Percentiles rank a stretch among this genome's conserved stretches.
phyloP scores from a whole-genome alignment of 2,113 vertebrate species.

The Osmerus mordax region DNA sequence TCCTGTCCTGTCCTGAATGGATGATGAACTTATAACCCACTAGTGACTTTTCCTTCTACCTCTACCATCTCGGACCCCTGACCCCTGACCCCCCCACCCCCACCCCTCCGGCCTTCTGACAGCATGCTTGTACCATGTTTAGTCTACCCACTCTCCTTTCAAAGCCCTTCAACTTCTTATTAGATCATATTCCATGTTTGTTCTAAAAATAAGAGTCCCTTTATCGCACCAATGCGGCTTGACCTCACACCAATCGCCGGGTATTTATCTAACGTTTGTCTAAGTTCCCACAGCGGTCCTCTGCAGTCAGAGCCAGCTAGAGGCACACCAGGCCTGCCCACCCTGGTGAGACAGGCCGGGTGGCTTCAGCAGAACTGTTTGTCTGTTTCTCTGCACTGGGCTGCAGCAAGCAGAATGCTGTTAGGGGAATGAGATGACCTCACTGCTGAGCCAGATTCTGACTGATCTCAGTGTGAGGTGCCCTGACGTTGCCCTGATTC shows the following conservation, averaged over 20 bases:
- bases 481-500: constrained; percentile 17
- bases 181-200: constrained; percentile 52
- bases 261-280: constrained; percentile 39
- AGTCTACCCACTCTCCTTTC: constrained; percentile 44
- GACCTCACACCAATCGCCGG: constrained; percentile 38
- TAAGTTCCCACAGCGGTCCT: constrained; percentile 44
- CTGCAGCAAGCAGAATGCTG: constrained; percentile 14
- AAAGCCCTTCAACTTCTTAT: constrained; percentile 49
- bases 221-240: constrained; percentile 41
- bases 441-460: constrained; percentile 34
- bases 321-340: background rate
- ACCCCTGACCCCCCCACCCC: background rate
- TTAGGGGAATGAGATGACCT: constrained; percentile 32
- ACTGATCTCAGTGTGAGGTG: constrained; percentile 27
- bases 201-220: constrained; percentile 42
- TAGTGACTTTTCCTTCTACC: background rate
- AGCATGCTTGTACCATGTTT: constrained; percentile 46
- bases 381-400: constrained; percentile 30
- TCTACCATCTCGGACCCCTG: constrained; percentile 22
- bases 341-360: background rate
- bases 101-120: constrained; percentile 4
- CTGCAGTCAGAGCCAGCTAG: constrained; percentile 21
- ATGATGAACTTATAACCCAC: too few relatives aligned
- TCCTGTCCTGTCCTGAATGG: too few relatives aligned
- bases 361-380: background rate